These are phyloP conservation scores for Microchirus variegatus DNA, from an alignment of 2,797 vertebrate genomes.

Conservation along the genomic window DNA sequence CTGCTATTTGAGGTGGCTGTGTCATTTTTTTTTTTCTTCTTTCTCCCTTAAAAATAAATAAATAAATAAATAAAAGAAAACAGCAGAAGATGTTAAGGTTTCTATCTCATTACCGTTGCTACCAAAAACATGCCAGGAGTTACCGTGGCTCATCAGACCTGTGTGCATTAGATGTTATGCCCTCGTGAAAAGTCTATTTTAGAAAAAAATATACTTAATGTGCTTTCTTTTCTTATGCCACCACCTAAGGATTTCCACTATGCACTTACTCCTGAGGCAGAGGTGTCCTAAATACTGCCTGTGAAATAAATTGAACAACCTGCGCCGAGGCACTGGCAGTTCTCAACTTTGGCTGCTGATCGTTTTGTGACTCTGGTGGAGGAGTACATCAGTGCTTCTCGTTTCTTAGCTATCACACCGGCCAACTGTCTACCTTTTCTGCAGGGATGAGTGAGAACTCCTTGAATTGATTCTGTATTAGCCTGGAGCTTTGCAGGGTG, in stretches of 20 bases:
- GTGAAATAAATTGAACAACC: slow-evolving; percentile 24
- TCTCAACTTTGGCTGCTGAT: slow-evolving; percentile 48
- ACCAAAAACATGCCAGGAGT: slow-evolving; percentile 45
- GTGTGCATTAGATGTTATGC: slow-evolving; percentile 20
- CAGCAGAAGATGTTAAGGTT: slow-evolving; percentile 45
- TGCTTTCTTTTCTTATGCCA: slow-evolving; percentile 13
- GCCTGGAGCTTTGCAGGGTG: slow-evolving; percentile 26
- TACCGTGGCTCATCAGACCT: slow-evolving; percentile 36
- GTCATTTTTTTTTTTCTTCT: slow-evolving; percentile 43
- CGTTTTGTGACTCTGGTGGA: slow-evolving; percentile 52
- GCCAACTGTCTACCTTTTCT: slow-evolving; percentile 40
- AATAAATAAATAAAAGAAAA: slow-evolving; percentile 6
- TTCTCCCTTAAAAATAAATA: background rate
- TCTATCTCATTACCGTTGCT: slow-evolving; percentile 56
- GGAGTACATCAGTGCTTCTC: slow-evolving; percentile 34
- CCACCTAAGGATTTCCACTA: slow-evolving; percentile 10
- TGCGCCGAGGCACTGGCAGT: slow-evolving; percentile 7
- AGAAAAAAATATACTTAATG: slow-evolving; percentile 17
- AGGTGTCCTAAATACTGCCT: slow-evolving; percentile 20
- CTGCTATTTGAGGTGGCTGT: slow-evolving; percentile 50
- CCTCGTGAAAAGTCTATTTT: slow-evolving; percentile 26
- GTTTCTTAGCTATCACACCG: slow-evolving; percentile 39
- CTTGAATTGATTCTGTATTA: slow-evolving; percentile 19
- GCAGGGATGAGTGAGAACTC: slow-evolving; percentile 10
- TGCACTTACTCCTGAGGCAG: slow-evolving; percentile 2